phyloP scores from a whole-genome alignment of 2,888 invertebrate genomes.

The Abrostola triplasia region DNA sequence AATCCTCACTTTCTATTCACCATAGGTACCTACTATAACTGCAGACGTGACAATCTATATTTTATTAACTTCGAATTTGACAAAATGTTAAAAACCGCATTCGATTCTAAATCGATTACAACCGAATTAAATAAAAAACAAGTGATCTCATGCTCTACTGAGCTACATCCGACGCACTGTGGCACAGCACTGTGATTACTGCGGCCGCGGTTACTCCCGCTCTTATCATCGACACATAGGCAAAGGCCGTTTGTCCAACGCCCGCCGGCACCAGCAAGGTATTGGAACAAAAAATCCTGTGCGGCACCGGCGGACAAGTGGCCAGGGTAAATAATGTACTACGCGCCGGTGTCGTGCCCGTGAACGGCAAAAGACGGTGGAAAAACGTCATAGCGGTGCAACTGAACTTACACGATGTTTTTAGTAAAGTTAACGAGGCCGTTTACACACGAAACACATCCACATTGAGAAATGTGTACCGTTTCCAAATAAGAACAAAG shows the following conservation, averaged over 20 bases:
- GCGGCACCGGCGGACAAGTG: no score
- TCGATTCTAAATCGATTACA: constrained; percentile 68
- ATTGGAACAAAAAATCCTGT: no score
- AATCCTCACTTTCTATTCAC: constrained; percentile 24
- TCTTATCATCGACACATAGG: constrained; percentile 16
- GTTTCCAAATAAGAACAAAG: constrained; percentile 8
- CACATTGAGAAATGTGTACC: constrained; percentile 13
- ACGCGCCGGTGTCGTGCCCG: no score
- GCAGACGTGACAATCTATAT: constrained; percentile 17
- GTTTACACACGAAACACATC: constrained; percentile 16
- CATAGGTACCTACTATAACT: no score
- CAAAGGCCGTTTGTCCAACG: no score
- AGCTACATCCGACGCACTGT: constrained; percentile 60
- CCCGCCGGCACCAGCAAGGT: no score
- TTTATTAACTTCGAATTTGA: constrained; percentile 29
- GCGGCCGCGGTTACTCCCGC: constrained; percentile 13
- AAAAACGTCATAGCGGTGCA: constrained; percentile 31
- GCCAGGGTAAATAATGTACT: no score
- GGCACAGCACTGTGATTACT: constrained; percentile 45
- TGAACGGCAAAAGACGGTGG: no score
- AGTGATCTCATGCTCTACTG: constrained; percentile 74
- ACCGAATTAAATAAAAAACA: constrained; percentile 57
- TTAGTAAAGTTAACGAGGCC: constrained; percentile 35
- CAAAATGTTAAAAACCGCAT: constrained; percentile 52
- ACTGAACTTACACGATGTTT: constrained; percentile 27